Evolutionary conservation across 1,140 invertebrate genomes (phyloP).

Genomic region (Solen grandis): DNA sequence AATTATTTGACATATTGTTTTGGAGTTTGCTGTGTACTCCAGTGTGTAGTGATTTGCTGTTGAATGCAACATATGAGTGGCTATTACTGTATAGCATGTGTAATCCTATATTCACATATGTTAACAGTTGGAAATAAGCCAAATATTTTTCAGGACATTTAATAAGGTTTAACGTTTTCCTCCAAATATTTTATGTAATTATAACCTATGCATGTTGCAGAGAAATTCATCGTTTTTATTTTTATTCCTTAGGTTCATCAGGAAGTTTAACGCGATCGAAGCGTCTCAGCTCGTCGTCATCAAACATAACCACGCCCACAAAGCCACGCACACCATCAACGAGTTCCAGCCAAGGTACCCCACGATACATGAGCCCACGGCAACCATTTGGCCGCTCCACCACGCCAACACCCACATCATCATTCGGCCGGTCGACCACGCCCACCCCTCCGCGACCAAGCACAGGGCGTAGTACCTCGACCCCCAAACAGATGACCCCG

Average conservation of each 20-base stretch:
- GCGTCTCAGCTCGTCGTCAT: slow-evolving; percentile 48
- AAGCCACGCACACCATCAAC: slow-evolving; percentile 44
- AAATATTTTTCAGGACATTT: too few relatives aligned
- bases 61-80: too few relatives aligned
- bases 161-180: too few relatives aligned
- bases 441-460: slow-evolving; percentile 8
- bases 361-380: slow-evolving; percentile 39
- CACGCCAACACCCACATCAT: slow-evolving; percentile 43
- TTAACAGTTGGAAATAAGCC: too few relatives aligned
- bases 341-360: slow-evolving; percentile 24
- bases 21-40: too few relatives aligned
- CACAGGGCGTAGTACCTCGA: slow-evolving; percentile 24
- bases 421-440: slow-evolving; percentile 32
- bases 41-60: too few relatives aligned
- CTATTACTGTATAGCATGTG: too few relatives aligned
- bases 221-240: too few relatives aligned
- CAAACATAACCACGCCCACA: slow-evolving; percentile 34
- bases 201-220: too few relatives aligned
- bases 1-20: too few relatives aligned
- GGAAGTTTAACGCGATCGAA: slow-evolving; percentile 50
- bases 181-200: too few relatives aligned
- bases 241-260: slow-evolving; percentile 47
- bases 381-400: slow-evolving; percentile 49
- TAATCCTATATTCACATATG: too few relatives aligned
- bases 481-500: slow-evolving; percentile 43